A percentile compares a stretch with the other conserved stretches of the same genome.
Conservation (phyloP, 2,888 invertebrate species). For the Catocala sponsa region DNA sequence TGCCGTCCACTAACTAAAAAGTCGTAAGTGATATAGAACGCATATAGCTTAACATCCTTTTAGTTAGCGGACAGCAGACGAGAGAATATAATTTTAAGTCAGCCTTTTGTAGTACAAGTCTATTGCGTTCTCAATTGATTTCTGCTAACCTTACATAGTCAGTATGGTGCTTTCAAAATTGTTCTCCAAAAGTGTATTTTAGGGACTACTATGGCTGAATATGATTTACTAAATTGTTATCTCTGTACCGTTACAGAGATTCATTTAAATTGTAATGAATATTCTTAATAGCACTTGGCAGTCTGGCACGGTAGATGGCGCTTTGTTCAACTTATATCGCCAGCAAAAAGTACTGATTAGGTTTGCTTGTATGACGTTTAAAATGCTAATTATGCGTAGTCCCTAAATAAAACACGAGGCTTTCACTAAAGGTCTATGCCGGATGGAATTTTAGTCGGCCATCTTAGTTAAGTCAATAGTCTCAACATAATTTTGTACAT, state of each 20-base stretch:
- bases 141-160: constrained; percentile 4
- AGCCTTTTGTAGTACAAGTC: not conserved
- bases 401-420: not conserved
- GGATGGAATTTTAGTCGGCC: constrained; percentile 1
- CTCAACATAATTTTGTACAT: constrained; percentile 4
- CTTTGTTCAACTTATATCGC: too few species aligned
- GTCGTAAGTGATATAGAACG: too few species aligned
- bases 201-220: not conserved
- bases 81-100: not conserved
- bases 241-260: too few species aligned
- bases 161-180: not conserved
- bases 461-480: not conserved
- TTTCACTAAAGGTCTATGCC: not conserved
- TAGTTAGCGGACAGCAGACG: too few species aligned
- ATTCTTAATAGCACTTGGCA: too few species aligned
- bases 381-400: not conserved
- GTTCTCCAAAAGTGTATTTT: not conserved
- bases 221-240: too few species aligned
- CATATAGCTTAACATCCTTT: too few species aligned
- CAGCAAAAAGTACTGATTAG: too few species aligned
- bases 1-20: too few species aligned
- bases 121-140: not conserved
- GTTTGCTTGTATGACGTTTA: too few species aligned
- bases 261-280: too few species aligned
- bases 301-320: too few species aligned